These are phyloP conservation scores for Coregonus suidteri DNA, from an alignment of 2,797 vertebrate species.

Conservation along the genomic window DNA sequence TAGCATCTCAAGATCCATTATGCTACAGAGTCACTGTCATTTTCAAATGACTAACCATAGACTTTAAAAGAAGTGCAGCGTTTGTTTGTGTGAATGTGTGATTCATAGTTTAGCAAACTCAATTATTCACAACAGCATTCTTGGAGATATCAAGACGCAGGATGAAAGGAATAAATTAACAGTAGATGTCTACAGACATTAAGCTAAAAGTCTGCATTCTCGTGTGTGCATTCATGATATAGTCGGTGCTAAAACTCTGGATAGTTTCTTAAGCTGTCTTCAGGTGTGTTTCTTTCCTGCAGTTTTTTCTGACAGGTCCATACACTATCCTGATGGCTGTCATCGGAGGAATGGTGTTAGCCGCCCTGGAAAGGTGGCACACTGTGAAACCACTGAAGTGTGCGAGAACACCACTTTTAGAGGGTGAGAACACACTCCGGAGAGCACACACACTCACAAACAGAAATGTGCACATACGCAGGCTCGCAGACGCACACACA, in stretches of 20 bases:
- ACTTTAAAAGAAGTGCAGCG: neutral
- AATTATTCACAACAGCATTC: slow-evolving; percentile 21
- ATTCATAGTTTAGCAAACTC: slow-evolving; percentile 23
- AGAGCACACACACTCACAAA: neutral
- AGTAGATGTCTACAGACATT: slow-evolving; percentile 23
- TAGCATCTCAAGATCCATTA: neutral
- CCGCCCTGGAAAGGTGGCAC: neutral
- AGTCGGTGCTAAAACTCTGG: slow-evolving; percentile 53
- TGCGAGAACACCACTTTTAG: slow-evolving; percentile 14
- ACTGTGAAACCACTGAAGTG: slow-evolving; percentile 29
- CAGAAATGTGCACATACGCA: neutral
- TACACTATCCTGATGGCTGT: slow-evolving; percentile 35
- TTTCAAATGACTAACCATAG: neutral
- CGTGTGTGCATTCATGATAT: slow-evolving; percentile 55
- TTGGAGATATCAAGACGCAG: slow-evolving; percentile 32
- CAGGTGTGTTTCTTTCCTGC: slow-evolving; percentile 43
- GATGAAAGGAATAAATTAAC: neutral
- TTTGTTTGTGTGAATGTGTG: neutral
- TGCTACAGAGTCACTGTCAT: neutral
- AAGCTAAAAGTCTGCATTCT: neutral
- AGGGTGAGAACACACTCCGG: slow-evolving; percentile 24
- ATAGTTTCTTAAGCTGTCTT: slow-evolving; percentile 52
- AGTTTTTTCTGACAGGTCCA: slow-evolving; percentile 46
- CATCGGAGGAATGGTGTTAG: slow-evolving; percentile 48
- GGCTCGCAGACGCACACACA: neutral